A percentile compares a stretch with the other conserved stretches of the same genome.
These are phyloP conservation scores for Corydoras sp. DNA, from an alignment of 2,113 vertebrate species.

Conservation along the genomic window DNA sequence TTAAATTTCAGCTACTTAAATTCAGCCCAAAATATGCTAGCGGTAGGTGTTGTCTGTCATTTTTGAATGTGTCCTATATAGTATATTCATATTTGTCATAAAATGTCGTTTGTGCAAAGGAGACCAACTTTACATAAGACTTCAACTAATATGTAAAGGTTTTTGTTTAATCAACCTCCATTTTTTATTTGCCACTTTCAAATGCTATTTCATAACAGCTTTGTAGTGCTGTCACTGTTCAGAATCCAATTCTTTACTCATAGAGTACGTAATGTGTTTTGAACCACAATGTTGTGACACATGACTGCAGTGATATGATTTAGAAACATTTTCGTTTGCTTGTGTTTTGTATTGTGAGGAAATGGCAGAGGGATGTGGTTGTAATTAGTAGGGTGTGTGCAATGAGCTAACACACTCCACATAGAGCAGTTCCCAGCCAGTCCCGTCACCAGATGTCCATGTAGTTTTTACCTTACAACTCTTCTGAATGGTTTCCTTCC, in stretches of 20 bases:
- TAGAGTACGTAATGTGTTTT: background rate
- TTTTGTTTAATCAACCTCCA: too few relatives aligned
- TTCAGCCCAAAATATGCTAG: too few relatives aligned
- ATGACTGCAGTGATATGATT: background rate
- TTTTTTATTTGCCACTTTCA: background rate
- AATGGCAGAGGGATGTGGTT: background rate
- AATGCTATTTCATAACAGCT: background rate
- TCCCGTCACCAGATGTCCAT: conserved; percentile 23
- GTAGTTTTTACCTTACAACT: conserved; percentile 34
- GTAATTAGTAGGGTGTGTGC: background rate
- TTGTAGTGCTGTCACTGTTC: background rate
- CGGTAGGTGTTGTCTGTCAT: too few relatives aligned
- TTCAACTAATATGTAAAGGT: too few relatives aligned
- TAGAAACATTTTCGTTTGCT: conserved; percentile 12
- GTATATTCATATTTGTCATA: too few relatives aligned
- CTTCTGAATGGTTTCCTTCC: conserved; percentile 50
- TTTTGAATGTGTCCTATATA: too few relatives aligned
- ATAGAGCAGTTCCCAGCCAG: conserved; percentile 31
- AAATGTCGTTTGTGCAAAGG: too few relatives aligned
- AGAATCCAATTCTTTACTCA: background rate
- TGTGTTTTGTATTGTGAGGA: conserved; percentile 2
- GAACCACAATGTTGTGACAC: background rate
- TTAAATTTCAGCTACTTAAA: too few relatives aligned
- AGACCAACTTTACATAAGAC: too few relatives aligned
- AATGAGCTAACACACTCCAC: conserved; percentile 22